These are phyloP conservation scores for Eupristina koningsbergeri DNA, from an alignment of 1,140 invertebrate species.

Conservation along the genomic window DNA sequence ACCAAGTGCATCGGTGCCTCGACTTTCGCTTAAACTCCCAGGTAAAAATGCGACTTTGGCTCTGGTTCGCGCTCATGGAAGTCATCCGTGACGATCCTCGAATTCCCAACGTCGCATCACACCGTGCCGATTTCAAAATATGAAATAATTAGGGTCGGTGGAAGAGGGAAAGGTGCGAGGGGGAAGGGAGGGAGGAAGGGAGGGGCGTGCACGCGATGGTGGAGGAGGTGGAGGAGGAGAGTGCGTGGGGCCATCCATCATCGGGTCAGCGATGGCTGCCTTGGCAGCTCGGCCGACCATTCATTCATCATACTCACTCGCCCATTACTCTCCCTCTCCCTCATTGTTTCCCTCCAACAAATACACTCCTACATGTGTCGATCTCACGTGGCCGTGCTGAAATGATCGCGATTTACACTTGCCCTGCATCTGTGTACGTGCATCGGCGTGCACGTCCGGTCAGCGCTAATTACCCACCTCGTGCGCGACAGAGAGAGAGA, in stretches of 20 bases:
- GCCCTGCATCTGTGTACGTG: not conserved
- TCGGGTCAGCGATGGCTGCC: constrained; percentile 69
- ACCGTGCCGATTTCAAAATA: constrained; percentile 74
- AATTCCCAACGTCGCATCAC: too few species aligned
- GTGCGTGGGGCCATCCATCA: constrained; percentile 68
- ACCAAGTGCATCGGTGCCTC: too few species aligned
- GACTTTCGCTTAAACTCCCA: too few species aligned
- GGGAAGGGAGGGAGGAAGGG: too few species aligned
- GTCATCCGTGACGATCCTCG: too few species aligned
- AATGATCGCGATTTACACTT: not conserved
- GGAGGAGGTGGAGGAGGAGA: constrained; percentile 4
- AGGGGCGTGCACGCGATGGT: not conserved
- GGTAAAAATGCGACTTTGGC: too few species aligned
- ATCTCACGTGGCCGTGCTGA: constrained; percentile 53
- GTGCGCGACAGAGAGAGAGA: too few species aligned
- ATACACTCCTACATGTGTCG: constrained; percentile 65
- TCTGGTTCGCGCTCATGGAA: too few species aligned
- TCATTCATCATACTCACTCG: constrained; percentile 74
- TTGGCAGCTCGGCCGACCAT: constrained; percentile 65
- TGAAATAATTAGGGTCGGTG: constrained; percentile 74
- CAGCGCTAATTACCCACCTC: constrained; percentile 68
- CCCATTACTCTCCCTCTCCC: constrained; percentile 62
- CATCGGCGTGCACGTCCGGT: not conserved
- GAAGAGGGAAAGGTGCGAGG: constrained; percentile 37
- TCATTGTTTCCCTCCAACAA: constrained; percentile 62